Base-by-base conservation (phyloP, 64 coral and sea anemone genomes). In the Montipora sp. region DNA sequence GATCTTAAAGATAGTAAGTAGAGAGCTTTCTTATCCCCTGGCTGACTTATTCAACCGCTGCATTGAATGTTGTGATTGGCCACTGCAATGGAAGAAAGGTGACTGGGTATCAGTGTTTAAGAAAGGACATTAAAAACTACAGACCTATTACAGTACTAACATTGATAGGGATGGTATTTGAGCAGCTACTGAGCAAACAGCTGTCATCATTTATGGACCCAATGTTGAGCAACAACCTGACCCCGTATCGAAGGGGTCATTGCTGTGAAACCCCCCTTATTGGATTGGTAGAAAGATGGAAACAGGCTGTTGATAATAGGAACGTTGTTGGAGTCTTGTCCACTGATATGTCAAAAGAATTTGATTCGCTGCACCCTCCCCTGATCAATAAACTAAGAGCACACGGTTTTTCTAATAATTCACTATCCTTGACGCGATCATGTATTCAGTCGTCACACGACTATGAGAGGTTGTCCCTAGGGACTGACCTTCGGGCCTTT, bases 311-410 rank as follows among this genome's bases (percentile, higher is more conserved):
- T 71, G 67, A 71, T 19, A 71, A 71, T 5, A 71, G 67, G 67
- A 71, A 71, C 67, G 67, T 71, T 71, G 67, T 71, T 5, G 67
- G 67, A 71, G 67, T 71, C 67, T 71, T 71, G 67, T 71, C 67
- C 67, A 71, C 67, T 19, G 67, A 71, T 14, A 16, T 22, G 51
- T 55, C 51, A 7, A 55, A 55, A 10, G 51, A 5, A 55, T 55
- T 55, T 55, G 51, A 55, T 55, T 55, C 51, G 51, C 51, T 55
- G 51, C 10, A 55, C 51, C 51, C 51, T 55, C 51, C 51, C 51
- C 3, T 71, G 67, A 22, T 71, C 67, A 71, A 71, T 14, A 71
- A 71, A 71, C 67, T 71, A 14, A 71, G 18, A 19, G 67, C 67
- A 19, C 15, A 11, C 11, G 67, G 67, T 71, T 78, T 78, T 47